Conservation (phyloP, 2,113 vertebrate species). For the Lepisosteus oculatus region DNA sequence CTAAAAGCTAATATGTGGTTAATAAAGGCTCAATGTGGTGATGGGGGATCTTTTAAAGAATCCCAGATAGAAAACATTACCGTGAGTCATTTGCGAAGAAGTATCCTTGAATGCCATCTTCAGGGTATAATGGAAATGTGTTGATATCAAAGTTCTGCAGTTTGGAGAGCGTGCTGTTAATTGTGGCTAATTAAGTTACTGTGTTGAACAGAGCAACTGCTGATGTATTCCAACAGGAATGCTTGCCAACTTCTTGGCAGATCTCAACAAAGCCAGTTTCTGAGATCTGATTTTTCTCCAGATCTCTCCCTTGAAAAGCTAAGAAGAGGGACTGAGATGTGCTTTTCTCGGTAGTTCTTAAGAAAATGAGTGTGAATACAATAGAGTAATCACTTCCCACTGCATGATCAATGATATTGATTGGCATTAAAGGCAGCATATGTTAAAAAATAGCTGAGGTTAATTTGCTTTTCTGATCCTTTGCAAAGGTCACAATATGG, state of each 20-base stretch:
- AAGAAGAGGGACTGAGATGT: background rate
- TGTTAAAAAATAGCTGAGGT: constrained; percentile 14
- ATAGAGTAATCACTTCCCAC: constrained; percentile 6
- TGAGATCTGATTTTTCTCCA: background rate
- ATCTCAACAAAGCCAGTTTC: no score
- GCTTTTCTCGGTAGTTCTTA: background rate
- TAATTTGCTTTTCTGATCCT: constrained; percentile 14
- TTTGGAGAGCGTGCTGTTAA: background rate
- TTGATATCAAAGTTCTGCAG: no score
- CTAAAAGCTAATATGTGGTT: no score
- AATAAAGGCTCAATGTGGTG: no score
- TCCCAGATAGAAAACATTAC: no score
- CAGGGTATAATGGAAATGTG: no score
- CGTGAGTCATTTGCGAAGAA: no score
- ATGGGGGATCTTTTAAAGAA: no score
- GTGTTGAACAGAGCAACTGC: background rate
- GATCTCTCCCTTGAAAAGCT: background rate
- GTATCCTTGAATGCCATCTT: no score
- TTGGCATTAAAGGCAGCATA: constrained; percentile 11
- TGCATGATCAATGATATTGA: constrained; percentile 11
- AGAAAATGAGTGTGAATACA: background rate
- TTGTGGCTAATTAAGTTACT: background rate
- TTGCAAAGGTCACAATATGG: no score
- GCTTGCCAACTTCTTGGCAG: background rate
- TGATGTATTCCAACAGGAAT: background rate